These are phyloP conservation scores for Pterocles gutturalis DNA, from an alignment of 2,113 vertebrate genomes.

Conservation along the genomic window DNA sequence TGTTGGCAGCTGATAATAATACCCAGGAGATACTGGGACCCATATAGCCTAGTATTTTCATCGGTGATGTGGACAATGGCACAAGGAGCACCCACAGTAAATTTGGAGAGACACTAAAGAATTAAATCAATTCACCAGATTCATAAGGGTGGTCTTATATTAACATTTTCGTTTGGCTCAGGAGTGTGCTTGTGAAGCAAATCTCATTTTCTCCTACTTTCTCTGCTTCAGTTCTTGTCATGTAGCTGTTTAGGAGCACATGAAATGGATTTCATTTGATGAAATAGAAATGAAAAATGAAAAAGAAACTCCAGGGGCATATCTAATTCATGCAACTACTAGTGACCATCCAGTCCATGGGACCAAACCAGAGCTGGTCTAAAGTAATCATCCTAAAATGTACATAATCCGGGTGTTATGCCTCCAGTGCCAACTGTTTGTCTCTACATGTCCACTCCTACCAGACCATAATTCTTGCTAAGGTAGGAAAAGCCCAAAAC, in stretches of 20 bases:
- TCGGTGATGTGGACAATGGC: neutral
- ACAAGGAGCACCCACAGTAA: neutral
- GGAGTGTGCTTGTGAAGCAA: neutral
- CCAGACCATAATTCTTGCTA: neutral
- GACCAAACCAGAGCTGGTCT: neutral
- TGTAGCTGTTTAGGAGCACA: neutral
- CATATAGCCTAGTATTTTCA: neutral
- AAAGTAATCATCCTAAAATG: neutral
- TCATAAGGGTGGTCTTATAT: neutral
- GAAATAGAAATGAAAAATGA: neutral
- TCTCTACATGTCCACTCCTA: neutral
- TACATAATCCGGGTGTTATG: neutral
- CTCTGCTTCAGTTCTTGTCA: neutral
- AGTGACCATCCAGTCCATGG: neutral
- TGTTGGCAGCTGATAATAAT: neutral
- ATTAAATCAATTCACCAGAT: neutral
- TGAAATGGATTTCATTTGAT: neutral
- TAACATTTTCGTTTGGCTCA: neutral
- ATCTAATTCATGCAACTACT: neutral
- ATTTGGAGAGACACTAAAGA: neutral
- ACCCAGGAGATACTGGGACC: neutral
- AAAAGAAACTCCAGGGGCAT: neutral
- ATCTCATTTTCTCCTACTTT: neutral
- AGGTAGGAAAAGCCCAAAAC: neutral
- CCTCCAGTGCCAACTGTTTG: neutral